phyloP scores from a whole-genome alignment of 1,140 invertebrate species.

The Pseudoatta argentina region DNA sequence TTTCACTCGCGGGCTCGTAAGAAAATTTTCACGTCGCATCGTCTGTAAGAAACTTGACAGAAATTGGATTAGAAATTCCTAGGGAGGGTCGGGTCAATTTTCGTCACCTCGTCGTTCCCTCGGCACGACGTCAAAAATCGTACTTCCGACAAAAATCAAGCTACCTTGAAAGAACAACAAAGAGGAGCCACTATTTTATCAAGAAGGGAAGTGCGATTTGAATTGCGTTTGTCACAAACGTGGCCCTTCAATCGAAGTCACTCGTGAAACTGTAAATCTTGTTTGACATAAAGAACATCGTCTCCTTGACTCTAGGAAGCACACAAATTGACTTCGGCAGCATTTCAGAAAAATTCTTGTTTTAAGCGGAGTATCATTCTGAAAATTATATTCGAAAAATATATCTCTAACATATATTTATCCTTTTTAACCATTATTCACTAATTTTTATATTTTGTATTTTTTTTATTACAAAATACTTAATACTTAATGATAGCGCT shows the following conservation, averaged over 20 bases:
- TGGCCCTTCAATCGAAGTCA: constrained; percentile 28
- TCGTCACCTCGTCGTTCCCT: constrained; percentile 59
- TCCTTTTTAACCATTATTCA: not conserved
- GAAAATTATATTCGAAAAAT: constrained; percentile 7
- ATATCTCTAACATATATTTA: not conserved
- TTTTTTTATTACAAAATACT: not conserved
- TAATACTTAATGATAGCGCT: not conserved
- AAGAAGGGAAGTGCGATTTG: constrained; percentile 40
- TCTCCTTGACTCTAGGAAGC: not conserved
- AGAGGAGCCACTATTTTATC: constrained; percentile 25
- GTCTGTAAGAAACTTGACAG: constrained; percentile 55
- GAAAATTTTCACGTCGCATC: constrained; percentile 59
- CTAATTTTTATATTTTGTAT: not conserved
- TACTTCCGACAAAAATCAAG: constrained; percentile 46
- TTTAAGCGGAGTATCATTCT: not conserved
- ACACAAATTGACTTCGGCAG: constrained; percentile 21
- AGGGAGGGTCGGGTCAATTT: constrained; percentile 53
- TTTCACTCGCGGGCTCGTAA: constrained; percentile 44
- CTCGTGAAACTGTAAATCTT: constrained; percentile 33
- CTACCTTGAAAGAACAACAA: constrained; percentile 53
- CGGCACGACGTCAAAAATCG: constrained; percentile 55
- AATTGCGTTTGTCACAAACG: constrained; percentile 57
- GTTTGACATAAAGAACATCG: not conserved
- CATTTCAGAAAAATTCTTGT: not conserved
- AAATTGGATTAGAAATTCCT: constrained; percentile 66